These are phyloP conservation scores for Stenurella melanura DNA, from an alignment of 2,888 invertebrate species.

Conservation along the genomic window DNA sequence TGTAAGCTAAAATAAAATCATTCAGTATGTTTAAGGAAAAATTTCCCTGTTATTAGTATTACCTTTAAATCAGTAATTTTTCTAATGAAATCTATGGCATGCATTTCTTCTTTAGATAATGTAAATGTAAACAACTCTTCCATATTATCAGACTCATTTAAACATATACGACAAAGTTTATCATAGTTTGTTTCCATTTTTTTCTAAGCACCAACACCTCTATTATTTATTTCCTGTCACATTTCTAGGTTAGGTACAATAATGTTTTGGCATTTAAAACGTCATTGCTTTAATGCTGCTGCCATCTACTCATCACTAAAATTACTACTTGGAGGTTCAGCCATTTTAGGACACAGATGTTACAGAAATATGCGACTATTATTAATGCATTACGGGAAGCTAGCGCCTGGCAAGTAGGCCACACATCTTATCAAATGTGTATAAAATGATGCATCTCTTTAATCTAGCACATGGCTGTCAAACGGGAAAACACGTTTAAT, in stretches of 20 bases:
- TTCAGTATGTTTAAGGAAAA: not conserved
- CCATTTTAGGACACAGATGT: too few relatives aligned
- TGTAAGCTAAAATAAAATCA: slow-evolving; percentile 50
- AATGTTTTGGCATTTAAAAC: not conserved
- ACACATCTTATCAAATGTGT: too few relatives aligned
- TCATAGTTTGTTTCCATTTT: slow-evolving; percentile 46
- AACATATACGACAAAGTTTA: slow-evolving; percentile 57
- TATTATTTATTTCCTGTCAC: not conserved
- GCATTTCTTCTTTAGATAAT: slow-evolving; percentile 47
- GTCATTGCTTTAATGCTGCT: too few relatives aligned
- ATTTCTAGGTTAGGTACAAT: not conserved
- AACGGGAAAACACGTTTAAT: too few relatives aligned
- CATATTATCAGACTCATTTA: slow-evolving; percentile 51
- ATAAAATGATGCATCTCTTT: too few relatives aligned
- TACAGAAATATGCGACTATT: too few relatives aligned
- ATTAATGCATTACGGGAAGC: too few relatives aligned
- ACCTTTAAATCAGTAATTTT: slow-evolving; percentile 59
- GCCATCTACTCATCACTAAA: too few relatives aligned
- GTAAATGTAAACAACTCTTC: slow-evolving; percentile 51
- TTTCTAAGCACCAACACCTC: not conserved
- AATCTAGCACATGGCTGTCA: too few relatives aligned
- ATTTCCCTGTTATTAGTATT: not conserved
- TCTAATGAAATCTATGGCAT: slow-evolving; percentile 52
- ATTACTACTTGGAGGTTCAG: too few relatives aligned
- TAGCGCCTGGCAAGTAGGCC: too few relatives aligned